Conservation (phyloP, 2,113 vertebrate species). For the Zeus faber region DNA sequence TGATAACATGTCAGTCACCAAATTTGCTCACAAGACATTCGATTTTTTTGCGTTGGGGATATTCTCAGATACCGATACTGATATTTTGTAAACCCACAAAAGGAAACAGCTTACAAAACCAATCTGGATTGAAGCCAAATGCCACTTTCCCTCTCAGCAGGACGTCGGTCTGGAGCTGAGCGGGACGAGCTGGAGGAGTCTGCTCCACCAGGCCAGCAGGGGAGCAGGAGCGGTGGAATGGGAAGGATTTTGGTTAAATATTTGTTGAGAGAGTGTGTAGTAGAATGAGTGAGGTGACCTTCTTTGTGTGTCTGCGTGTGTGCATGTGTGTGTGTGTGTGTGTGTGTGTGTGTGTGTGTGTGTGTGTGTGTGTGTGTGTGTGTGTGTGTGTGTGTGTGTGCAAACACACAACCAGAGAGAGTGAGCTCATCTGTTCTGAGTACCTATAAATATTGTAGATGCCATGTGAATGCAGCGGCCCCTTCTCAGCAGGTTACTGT, state of each 20-base stretch:
- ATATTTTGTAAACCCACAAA: too few species aligned
- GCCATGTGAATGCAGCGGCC: constrained; percentile 63
- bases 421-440: constrained; percentile 69
- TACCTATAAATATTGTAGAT: constrained; percentile 74
- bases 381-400: constrained; percentile 27
- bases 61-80: too few species aligned
- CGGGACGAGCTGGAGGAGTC: too few species aligned
- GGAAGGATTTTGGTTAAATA: not conserved
- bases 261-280: not conserved
- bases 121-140: too few species aligned
- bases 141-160: too few species aligned
- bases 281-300: not conserved
- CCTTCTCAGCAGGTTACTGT: constrained; percentile 57
- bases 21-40: too few species aligned
- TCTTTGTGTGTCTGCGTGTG: not conserved
- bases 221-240: too few species aligned
- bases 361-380: constrained; percentile 2
- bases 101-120: too few species aligned
- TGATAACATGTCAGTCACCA: too few species aligned
- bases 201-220: too few species aligned
- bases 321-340: constrained; percentile 1
- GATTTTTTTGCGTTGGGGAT: too few species aligned
- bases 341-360: constrained; percentile 9
- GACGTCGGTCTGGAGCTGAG: too few species aligned
- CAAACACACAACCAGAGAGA: constrained; percentile 44